These are phyloP conservation scores for Orientallactaga sibirica DNA, from an alignment of 2,797 vertebrate genomes.

Conservation along the genomic window DNA sequence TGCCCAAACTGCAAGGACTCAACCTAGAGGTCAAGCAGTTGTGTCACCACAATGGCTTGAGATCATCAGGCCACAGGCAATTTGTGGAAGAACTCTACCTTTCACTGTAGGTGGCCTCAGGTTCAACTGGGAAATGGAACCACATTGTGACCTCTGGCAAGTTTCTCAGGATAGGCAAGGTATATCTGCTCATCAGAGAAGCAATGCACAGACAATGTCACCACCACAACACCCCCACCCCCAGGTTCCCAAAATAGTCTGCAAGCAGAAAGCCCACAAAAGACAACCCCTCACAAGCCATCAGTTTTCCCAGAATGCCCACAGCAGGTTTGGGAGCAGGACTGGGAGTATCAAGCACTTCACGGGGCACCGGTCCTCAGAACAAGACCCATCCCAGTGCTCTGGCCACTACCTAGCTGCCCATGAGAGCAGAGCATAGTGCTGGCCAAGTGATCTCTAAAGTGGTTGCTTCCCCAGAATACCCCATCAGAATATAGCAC, in stretches of 20 bases:
- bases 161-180: rapidly evolving
- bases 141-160: background rate
- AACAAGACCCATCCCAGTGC: background rate
- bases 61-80: background rate
- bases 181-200: background rate
- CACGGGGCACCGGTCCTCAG: rapidly evolving
- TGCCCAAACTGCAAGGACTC: background rate
- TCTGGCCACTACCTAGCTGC: background rate
- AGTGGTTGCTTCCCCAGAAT: rapidly evolving
- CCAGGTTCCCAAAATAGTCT: no score
- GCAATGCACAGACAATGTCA: no score
- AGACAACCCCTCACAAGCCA: background rate
- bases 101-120: background rate
- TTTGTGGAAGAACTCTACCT: background rate
- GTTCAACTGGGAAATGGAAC: background rate
- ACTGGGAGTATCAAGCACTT: no score
- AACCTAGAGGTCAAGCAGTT: no score
- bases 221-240: background rate
- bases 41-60: background rate
- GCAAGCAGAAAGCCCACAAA: background rate
- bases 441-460: rapidly evolving
- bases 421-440: background rate
- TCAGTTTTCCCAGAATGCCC: background rate
- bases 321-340: background rate
- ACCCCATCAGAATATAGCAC: rapidly evolving